Conservation (phyloP, 2,797 vertebrate species). For the Taeniopygia guttata region DNA sequence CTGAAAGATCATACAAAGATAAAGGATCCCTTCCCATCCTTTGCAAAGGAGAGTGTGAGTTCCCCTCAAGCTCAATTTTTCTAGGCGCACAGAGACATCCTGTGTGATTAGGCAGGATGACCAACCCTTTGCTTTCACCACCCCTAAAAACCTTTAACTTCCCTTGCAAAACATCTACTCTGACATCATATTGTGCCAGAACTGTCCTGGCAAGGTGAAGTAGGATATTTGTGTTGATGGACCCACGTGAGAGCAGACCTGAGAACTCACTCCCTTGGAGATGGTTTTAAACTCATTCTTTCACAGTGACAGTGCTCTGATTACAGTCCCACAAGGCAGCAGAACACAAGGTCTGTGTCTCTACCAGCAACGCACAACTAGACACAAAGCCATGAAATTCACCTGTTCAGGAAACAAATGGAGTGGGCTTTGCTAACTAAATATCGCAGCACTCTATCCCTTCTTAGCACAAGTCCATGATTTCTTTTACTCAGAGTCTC, state of each 20-base stretch:
- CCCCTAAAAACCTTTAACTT: neutral
- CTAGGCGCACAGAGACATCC: neutral
- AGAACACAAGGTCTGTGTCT: neutral
- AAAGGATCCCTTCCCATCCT: neutral
- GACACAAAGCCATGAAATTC: neutral
- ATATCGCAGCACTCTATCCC: neutral
- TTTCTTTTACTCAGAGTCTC: neutral
- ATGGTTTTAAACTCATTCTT: constrained; percentile 28
- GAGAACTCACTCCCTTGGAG: neutral
- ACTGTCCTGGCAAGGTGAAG: neutral
- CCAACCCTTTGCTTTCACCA: neutral
- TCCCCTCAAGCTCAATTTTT: neutral
- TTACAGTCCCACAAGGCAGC: neutral
- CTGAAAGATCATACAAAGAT: neutral
- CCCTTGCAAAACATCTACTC: neutral
- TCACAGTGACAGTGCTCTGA: neutral
- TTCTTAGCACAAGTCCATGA: neutral
- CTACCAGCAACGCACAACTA: neutral
- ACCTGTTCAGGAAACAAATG: neutral
- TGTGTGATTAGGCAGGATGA: neutral
- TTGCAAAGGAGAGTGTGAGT: neutral
- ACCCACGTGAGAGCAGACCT: neutral
- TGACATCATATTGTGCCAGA: neutral
- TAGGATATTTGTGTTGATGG: neutral
- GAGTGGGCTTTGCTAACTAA: neutral